phyloP scores from a whole-genome alignment of 37 sponge, comb jelly and placozoan species.

The Ephydatia muelleri region DNA sequence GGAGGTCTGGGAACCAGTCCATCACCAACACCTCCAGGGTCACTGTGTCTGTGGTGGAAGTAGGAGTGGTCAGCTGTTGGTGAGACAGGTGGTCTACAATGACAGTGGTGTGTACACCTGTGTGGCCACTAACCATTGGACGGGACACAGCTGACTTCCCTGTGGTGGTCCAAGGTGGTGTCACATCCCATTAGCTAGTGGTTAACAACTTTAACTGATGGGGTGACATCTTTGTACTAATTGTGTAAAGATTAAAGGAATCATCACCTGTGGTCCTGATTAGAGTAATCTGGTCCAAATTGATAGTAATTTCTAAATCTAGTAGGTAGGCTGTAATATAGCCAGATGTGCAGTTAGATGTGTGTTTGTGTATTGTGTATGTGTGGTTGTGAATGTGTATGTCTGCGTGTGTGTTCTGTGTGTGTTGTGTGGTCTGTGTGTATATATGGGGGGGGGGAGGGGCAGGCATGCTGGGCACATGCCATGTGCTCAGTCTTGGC shows the following conservation, averaged over 20 bases:
- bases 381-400: no score
- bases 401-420: no score
- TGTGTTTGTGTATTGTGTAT: no score
- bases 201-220: not conserved
- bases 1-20: not conserved
- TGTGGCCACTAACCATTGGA: not conserved
- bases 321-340: no score
- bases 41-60: not conserved
- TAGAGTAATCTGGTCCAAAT: no score
- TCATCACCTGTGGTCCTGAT: no score
- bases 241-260: no score
- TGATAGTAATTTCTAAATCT: no score
- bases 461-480: not conserved
- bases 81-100: not conserved
- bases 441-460: no score
- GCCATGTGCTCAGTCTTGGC: not conserved
- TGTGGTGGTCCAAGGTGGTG: not conserved
- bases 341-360: no score
- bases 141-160: not conserved
- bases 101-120: not conserved
- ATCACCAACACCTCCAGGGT: not conserved
- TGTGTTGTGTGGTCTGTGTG: no score
- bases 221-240: no score
- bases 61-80: not conserved
- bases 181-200: not conserved